Evolutionary conservation across 1,140 invertebrate species (phyloP).

Genomic region (Gryllus bimaculatus): DNA sequence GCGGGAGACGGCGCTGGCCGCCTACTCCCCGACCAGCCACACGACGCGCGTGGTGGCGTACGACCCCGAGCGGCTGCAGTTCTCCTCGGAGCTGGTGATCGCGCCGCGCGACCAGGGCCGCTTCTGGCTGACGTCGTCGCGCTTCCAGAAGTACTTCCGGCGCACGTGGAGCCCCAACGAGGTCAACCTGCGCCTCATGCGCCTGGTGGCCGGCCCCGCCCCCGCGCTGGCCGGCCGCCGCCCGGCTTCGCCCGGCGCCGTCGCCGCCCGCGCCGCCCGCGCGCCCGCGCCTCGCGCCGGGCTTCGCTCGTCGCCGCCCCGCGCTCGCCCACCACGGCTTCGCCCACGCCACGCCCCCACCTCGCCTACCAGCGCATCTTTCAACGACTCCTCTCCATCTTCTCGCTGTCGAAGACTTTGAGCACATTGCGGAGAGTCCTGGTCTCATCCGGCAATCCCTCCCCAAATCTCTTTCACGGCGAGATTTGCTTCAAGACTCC

Average conservation of each 20-base stretch:
- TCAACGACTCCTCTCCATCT: no score
- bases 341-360: no score
- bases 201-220: conserved; percentile 30
- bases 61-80: conserved; percentile 59
- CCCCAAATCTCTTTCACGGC: no score
- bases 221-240: no score
- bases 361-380: no score
- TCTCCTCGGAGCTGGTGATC: conserved; percentile 59
- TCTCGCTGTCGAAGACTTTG: no score
- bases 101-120: conserved; percentile 50
- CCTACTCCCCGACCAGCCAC: conserved; percentile 7
- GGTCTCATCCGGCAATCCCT: no score
- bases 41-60: conserved; percentile 44
- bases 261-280: no score
- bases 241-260: not conserved
- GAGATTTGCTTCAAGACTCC: no score
- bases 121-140: conserved; percentile 57
- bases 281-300: no score
- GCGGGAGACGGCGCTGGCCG: not conserved
- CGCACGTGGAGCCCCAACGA: conserved; percentile 46
- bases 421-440: no score
- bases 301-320: not conserved
- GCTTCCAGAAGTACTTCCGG: conserved; percentile 68
- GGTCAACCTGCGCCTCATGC: conserved; percentile 51
- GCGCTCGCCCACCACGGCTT: no score